Evolutionary conservation across 2,113 vertebrate species (phyloP), one percentile per base, ranked within the genome.

Genomic region (Henicopernis longicauda): DNA sequence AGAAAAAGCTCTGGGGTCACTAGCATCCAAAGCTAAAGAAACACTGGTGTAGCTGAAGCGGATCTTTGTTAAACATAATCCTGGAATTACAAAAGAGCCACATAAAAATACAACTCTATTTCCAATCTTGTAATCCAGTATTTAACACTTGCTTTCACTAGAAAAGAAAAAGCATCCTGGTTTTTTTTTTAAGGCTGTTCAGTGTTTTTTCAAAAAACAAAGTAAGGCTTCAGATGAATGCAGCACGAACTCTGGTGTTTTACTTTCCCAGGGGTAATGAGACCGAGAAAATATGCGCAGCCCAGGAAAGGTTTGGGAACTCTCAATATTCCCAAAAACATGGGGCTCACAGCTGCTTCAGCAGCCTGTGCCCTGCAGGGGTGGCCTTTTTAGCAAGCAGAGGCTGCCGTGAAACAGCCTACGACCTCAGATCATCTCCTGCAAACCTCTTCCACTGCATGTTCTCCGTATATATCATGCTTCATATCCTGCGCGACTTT

Each of bases 51-150:
- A 45, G 89, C 63, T 91, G 81, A 94, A 83, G 90, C 81, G 50
- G 49, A 86, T n/a, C 92, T 94, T 93, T 86, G 84, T 93, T 83
- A 40, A 63, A 80, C 62, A 12, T 55, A 95, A 95, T 91, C 89
- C 92, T 47, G 69, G 77, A 89, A 73, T 66, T 83, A 80, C 67
- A 89, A 47, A 92, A 80, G 76, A 83, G 67, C 49, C 58, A 58
- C 49, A 63, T 29, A 74, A 72, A 82, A 80, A 52, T 27, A 66
- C 31, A 3, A n/a, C 44, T 87, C 84, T 44, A 58, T 58, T 90
- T 88, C 89, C 79, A 58, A 45, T 27, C 89, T 67, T 85, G 70
- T 82, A 88, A 95, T 85, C 70, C 82, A 90, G 89, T 63, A 61
- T 50, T 89, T 88, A 82, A 76, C 91, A 92, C 78, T 79, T 63